These are phyloP conservation scores for Chauna torquata DNA, from an alignment of 2,113 vertebrate species.

Conservation along the genomic window DNA sequence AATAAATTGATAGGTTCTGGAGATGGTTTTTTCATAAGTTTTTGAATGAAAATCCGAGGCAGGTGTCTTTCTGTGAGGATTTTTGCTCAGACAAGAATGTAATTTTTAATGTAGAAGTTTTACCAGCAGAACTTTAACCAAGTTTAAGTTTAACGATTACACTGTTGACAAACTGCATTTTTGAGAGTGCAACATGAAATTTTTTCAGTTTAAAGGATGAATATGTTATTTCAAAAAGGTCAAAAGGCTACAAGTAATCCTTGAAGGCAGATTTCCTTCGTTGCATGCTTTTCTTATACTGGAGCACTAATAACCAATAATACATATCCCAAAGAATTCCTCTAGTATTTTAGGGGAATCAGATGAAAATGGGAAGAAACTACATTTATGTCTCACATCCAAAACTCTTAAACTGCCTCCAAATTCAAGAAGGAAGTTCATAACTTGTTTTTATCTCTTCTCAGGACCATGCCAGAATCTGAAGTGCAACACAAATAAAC, in stretches of 20 bases:
- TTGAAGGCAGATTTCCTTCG: background rate
- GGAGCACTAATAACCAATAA: background rate
- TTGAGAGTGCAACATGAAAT: background rate
- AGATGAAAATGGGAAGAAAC: rapidly evolving
- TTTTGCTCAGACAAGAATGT: background rate
- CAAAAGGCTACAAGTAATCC: background rate
- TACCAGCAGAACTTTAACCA: background rate
- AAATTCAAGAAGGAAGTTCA: background rate
- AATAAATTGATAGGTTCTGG: background rate
- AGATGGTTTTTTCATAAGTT: background rate
- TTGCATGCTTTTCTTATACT: background rate
- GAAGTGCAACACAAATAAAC: background rate
- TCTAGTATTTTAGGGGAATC: background rate
- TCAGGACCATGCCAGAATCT: background rate
- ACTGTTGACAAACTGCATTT: background rate
- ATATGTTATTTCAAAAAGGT: background rate
- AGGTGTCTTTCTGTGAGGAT: background rate
- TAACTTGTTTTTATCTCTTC: background rate
- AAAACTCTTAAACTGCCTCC: background rate
- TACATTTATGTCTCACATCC: background rate
- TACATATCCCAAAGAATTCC: background rate
- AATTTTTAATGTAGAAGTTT: background rate
- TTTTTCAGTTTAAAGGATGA: background rate
- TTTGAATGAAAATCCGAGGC: background rate
- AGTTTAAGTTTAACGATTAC: background rate